phyloP scores from a whole-genome alignment of 53 echinoderm and acorn worm species.

The Hippasteria phrygiana region DNA sequence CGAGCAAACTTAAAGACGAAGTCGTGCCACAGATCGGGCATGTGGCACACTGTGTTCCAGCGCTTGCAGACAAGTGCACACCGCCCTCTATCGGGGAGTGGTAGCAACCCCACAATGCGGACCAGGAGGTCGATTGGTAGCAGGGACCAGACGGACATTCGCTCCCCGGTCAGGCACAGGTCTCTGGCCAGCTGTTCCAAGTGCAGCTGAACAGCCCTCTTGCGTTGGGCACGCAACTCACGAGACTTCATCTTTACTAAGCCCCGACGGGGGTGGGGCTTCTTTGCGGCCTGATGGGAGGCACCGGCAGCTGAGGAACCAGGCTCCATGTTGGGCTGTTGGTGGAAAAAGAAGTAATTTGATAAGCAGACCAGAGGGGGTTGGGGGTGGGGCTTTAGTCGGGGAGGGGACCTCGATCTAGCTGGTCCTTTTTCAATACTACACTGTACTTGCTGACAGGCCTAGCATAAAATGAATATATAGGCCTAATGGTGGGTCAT shows the following conservation, averaged over 20 bases:
- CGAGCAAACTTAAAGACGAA: conserved; percentile 91
- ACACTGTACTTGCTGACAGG: too few relatives aligned
- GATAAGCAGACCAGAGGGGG: too few relatives aligned
- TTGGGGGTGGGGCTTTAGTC: too few relatives aligned
- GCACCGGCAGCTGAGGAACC: neutral
- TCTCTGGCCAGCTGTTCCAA: conserved; percentile 40
- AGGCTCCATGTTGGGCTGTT: too few relatives aligned
- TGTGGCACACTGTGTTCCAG: conserved; percentile 79
- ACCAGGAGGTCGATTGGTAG: conserved; percentile 34
- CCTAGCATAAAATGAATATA: too few relatives aligned
- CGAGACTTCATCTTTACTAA: neutral
- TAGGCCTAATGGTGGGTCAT: too few relatives aligned
- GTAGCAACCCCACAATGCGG: conserved; percentile 72
- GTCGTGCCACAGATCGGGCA: conserved; percentile 86
- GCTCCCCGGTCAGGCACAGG: conserved; percentile 18
- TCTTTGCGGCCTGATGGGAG: neutral
- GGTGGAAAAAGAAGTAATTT: too few relatives aligned
- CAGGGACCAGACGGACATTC: conserved; percentile 21
- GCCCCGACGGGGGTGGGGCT: neutral
- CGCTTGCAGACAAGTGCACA: conserved; percentile 78
- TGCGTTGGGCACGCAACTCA: neutral
- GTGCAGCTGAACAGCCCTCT: conserved; percentile 13
- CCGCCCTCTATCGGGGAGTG: conserved; percentile 75
- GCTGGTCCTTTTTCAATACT: too few relatives aligned
- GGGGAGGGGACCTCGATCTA: too few relatives aligned